phyloP scores from a whole-genome alignment of 2,113 vertebrate genomes.

The Abramis brama region DNA sequence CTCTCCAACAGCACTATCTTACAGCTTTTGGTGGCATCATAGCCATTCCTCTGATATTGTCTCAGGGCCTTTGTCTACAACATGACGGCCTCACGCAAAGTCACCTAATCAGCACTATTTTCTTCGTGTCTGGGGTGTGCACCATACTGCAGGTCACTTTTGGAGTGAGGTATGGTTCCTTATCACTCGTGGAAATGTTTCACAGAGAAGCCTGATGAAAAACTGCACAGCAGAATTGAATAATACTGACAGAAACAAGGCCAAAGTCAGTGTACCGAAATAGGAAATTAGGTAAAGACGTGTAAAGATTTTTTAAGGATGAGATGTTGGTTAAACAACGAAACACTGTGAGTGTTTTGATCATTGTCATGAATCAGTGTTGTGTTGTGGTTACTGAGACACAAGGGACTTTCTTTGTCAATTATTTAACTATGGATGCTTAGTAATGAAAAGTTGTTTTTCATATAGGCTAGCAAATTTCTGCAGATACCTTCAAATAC shows the following conservation, averaged over 20 bases:
- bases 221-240: background rate
- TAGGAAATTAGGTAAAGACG: background rate
- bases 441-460: background rate
- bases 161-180: conserved; percentile 85
- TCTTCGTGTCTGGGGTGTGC: conserved; percentile 94
- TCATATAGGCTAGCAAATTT: background rate
- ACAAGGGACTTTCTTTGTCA: background rate
- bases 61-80: conserved; percentile 88
- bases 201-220: background rate
- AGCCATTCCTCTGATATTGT: conserved; percentile 89
- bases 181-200: background rate
- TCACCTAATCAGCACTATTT: conserved; percentile 94
- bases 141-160: conserved; percentile 92
- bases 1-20: conserved; percentile 85
- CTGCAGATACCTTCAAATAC: background rate
- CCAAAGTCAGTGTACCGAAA: background rate
- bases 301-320: background rate
- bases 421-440: background rate
- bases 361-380: background rate
- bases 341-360: background rate
- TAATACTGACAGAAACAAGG: background rate
- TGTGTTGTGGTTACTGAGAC: background rate
- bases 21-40: conserved; percentile 92
- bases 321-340: background rate
- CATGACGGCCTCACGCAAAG: conserved; percentile 92